phyloP scores from a whole-genome alignment of 2,113 vertebrate species.

The Orcinus orca region DNA sequence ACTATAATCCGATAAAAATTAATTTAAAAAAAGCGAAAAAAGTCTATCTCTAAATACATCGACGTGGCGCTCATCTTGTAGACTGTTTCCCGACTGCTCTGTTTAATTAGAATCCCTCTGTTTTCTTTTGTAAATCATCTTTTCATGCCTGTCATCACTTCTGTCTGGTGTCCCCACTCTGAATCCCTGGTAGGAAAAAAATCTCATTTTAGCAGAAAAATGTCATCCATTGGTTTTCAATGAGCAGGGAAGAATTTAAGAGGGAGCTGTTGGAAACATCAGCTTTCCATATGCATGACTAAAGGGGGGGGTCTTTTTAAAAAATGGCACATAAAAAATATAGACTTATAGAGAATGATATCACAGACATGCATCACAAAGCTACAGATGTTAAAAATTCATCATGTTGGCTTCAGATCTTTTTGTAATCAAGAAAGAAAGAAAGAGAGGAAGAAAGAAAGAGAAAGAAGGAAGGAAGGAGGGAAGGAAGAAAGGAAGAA shows the following conservation, averaged over 20 bases:
- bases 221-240: neutral
- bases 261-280: neutral
- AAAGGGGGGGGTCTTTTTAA: neutral
- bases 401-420: neutral
- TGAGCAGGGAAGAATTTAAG: neutral
- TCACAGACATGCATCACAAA: rapidly evolving
- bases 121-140: neutral
- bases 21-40: neutral
- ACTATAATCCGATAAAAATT: no score
- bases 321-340: neutral
- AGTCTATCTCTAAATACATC: neutral
- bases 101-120: neutral
- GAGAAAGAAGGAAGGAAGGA: no score
- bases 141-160: rapidly evolving
- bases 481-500: neutral
- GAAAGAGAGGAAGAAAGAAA: no score
- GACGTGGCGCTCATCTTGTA: neutral
- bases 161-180: neutral
- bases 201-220: neutral
- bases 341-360: rapidly evolving
- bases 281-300: rapidly evolving
- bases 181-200: neutral
- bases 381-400: no score
- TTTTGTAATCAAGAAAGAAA: neutral
- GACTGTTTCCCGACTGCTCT: neutral